Evolutionary conservation across 2,797 vertebrate genomes (phyloP).

Genomic region (Bradypus variegatus): DNA sequence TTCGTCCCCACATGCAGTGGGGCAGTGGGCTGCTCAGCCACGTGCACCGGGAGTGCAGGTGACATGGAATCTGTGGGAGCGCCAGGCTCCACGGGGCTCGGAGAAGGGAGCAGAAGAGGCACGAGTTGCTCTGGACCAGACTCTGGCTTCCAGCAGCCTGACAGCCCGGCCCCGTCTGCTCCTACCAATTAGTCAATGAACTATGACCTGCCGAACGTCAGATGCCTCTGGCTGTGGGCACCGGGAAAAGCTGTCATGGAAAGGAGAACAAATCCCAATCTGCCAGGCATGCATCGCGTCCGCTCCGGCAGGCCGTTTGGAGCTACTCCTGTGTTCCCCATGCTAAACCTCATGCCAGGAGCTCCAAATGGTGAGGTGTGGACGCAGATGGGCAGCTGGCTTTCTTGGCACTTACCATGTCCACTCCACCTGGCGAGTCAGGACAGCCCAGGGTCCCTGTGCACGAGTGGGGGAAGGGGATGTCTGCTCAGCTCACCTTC

Average conservation of each 20-base stretch:
- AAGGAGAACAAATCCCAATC: background rate
- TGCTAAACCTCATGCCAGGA: accelerated
- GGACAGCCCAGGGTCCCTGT: background rate
- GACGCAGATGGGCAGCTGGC: background rate
- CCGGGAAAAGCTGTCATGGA: accelerated
- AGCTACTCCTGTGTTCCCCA: background rate
- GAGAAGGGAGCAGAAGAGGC: background rate
- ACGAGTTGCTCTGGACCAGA: background rate
- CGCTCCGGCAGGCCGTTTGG: background rate
- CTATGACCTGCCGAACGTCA: accelerated
- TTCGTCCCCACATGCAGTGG: constrained; percentile 28
- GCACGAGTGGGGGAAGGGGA: background rate
- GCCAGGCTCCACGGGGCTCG: background rate
- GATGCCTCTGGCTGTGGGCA: background rate
- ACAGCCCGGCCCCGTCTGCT: background rate
- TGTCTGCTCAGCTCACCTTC: too few species aligned
- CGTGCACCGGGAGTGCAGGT: constrained; percentile 36
- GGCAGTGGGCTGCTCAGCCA: background rate
- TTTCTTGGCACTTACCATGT: accelerated
- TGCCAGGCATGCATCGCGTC: background rate
- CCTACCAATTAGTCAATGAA: constrained; percentile 8
- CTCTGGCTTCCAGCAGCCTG: background rate
- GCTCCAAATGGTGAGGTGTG: background rate
- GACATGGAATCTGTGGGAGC: constrained; percentile 13
- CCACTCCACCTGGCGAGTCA: background rate